Evolutionary conservation across 2,888 invertebrate species (phyloP).

Genomic region (Sclerodermus sp.): DNA sequence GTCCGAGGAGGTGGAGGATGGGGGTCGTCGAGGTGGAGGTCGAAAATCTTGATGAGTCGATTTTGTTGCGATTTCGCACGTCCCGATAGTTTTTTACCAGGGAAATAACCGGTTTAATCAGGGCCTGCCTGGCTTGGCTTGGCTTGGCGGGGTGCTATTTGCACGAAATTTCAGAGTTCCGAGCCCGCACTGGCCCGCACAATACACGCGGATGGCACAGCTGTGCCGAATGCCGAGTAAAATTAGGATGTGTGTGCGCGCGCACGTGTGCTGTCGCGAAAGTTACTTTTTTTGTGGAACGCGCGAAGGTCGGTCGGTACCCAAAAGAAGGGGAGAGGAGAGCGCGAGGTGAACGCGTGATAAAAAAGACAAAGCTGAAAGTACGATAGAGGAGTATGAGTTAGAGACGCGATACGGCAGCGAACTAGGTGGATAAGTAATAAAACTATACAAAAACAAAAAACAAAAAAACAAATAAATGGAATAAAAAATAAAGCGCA

Average conservation of each 20-base stretch:
- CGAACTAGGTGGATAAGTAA: no score
- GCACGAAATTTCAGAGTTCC: slow-evolving; percentile 42
- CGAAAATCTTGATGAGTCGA: no score
- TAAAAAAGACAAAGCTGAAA: no score
- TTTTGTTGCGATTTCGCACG: background rate
- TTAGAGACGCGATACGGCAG: no score
- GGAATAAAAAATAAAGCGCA: no score
- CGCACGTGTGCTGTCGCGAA: background rate
- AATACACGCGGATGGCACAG: slow-evolving; percentile 42
- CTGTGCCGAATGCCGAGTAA: slow-evolving; percentile 47
- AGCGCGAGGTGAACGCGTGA: slow-evolving; percentile 7
- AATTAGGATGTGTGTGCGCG: slow-evolving; percentile 41
- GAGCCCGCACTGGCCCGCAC: slow-evolving; percentile 22
- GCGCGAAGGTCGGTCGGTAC: slow-evolving; percentile 37
- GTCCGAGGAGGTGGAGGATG: no score
- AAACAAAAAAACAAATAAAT: no score
- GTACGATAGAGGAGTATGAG: no score
- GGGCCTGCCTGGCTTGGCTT: slow-evolving; percentile 33
- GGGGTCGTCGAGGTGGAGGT: no score
- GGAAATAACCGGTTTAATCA: slow-evolving; percentile 40
- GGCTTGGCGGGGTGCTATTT: slow-evolving; percentile 31
- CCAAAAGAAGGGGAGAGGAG: slow-evolving; percentile 15
- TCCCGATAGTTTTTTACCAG: slow-evolving; percentile 25
- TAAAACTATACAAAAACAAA: no score
- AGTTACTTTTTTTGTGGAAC: slow-evolving; percentile 22